Base-by-base conservation (phyloP, 2,888 invertebrate species). In the Tholera decimalis region DNA sequence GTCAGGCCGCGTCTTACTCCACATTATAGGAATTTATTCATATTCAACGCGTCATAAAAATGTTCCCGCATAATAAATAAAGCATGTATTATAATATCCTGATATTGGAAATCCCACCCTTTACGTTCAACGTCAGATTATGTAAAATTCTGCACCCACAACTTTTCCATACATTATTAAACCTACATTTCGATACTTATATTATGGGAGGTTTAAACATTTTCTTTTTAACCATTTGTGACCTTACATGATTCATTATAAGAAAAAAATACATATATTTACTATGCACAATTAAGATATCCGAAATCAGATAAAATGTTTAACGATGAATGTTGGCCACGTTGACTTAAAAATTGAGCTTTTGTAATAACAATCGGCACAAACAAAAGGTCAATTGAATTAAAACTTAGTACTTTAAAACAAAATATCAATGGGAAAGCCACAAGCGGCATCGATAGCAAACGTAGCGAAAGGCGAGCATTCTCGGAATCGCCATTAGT, bases 401-500 rank as follows among this genome's bases (percentile, higher is more conserved):
- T 28, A 28, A 6, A 28, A 28, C 11, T 22, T 15, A 11, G 13
- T 13, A 37, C 2, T 8, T 35, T 49, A 26, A 43, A 50, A 11
- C 30, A 30, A 63, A 26, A 50, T 75, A 73, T 74, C 67, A 66
- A 65, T 67, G 71, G 66, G 51, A 81, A 81, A 71, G 61, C 78
- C 60, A 53, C 61, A 60, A 68, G 30, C 64, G 47, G 9, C 41
- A 43, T 62, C 75, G 61, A 68, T 65, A 64, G 75, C 69, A 68
- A 72, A 79, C 78, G 66, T 62, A 54, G 79, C 75, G 51, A 76
- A 79, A 72, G 76, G 77, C 80, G 73, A 77, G 55, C 67, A 68
- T 76, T 90, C 89, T 83, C 33, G 57, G 89, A 88, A 91, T 79
- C 67, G 77, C 78, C 83, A 87, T 90, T 87, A 90, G 90, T 86